phyloP scores from a whole-genome alignment of 2,113 vertebrate species.

The Passerina amoena region DNA sequence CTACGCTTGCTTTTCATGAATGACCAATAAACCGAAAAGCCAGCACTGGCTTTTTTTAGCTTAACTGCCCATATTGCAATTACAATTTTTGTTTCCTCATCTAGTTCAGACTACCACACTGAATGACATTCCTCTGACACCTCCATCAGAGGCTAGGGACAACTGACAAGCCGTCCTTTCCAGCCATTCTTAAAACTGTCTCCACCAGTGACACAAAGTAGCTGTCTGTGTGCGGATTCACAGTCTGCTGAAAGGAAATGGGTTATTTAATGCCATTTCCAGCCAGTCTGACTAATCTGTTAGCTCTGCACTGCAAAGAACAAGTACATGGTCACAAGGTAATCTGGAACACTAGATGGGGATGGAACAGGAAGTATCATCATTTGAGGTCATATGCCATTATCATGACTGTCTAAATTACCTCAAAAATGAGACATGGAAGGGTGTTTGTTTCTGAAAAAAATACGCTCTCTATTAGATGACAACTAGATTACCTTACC shows the following conservation, averaged over 20 bases:
- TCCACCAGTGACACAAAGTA: neutral
- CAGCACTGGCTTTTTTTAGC: neutral
- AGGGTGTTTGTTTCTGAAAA: neutral
- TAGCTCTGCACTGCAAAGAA: neutral
- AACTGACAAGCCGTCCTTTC: neutral
- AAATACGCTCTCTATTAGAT: neutral
- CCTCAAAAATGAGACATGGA: neutral
- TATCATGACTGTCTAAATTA: neutral
- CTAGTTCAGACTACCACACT: neutral
- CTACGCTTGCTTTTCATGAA: neutral
- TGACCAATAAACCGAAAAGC: neutral
- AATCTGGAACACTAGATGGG: neutral
- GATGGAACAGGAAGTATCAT: neutral
- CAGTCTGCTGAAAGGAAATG: neutral
- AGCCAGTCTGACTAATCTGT: neutral
- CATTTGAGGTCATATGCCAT: neutral
- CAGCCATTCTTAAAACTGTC: neutral
- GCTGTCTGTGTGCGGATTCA: neutral
- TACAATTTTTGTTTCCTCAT: neutral
- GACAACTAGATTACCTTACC: neutral
- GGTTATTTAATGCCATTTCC: slow-evolving; percentile 24
- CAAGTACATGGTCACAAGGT: neutral
- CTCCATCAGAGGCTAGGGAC: neutral
- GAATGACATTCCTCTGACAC: neutral
- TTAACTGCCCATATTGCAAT: neutral